These are phyloP conservation scores for Mus spretus DNA, from an alignment of 2,797 vertebrate species.

Conservation along the genomic window DNA sequence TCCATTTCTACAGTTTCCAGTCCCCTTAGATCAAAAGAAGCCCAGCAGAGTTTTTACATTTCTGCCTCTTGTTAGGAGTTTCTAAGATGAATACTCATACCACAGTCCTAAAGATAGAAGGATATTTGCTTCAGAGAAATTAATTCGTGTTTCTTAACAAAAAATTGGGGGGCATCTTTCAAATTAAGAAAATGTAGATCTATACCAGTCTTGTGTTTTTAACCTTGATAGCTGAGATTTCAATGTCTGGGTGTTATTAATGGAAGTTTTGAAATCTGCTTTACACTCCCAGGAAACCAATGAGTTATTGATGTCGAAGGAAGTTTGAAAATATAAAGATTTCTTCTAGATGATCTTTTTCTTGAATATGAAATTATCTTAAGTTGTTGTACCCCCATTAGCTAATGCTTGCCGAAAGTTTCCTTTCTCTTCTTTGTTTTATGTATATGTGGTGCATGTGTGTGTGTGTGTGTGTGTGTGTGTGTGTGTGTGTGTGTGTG, in stretches of 20 bases:
- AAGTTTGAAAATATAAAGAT: background rate
- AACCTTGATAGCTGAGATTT: constrained; percentile 13
- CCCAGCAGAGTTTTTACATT: background rate
- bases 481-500: too few relatives aligned
- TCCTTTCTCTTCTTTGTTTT: background rate
- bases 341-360: background rate
- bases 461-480: too few relatives aligned
- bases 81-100: background rate
- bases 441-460: too few relatives aligned
- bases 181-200: constrained; percentile 35
- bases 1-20: constrained; percentile 12
- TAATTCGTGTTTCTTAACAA: constrained; percentile 57
- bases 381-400: background rate
- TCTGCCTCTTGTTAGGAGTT: background rate
- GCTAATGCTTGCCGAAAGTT: constrained; percentile 5
- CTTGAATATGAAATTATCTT: background rate
- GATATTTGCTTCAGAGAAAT: constrained; percentile 36
- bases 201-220: constrained; percentile 40
- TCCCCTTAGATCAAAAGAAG: constrained; percentile 15
- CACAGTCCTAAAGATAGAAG: background rate
- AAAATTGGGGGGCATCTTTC: constrained; percentile 41
- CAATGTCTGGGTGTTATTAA: background rate
- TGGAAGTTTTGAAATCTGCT: constrained; percentile 12
- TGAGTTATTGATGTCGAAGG: background rate
- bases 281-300: background rate